phyloP scores from a whole-genome alignment of 2,113 vertebrate species.

The Morone chrysops region DNA sequence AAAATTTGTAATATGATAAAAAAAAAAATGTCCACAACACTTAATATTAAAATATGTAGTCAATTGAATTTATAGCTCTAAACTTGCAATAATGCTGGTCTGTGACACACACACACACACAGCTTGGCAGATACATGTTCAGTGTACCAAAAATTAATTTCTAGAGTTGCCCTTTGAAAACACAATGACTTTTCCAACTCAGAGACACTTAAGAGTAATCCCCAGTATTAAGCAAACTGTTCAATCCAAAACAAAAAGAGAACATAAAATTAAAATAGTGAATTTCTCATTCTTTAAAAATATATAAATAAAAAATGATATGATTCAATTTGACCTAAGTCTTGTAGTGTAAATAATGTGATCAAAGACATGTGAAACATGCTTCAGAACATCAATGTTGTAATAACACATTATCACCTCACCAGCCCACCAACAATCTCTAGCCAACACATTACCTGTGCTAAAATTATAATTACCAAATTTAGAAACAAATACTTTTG shows the following conservation, averaged over 20 bases:
- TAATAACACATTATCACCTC: background rate
- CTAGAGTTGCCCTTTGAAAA: background rate
- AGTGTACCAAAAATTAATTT: background rate
- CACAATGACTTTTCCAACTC: background rate
- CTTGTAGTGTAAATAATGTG: background rate
- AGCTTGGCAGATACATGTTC: background rate
- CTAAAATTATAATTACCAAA: conserved; percentile 9
- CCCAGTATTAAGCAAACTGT: background rate
- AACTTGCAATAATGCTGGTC: conserved; percentile 13
- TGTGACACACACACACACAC: background rate
- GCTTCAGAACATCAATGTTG: conserved; percentile 1
- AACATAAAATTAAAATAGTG: background rate
- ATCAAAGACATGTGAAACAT: background rate
- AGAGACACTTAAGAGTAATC: conserved; percentile 11
- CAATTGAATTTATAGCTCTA: background rate
- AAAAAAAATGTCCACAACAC: background rate
- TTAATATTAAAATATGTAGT: background rate
- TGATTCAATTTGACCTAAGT: background rate
- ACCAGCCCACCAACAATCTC: background rate
- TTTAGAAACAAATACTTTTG: conserved; percentile 14
- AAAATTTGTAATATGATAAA: background rate
- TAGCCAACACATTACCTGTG: background rate
- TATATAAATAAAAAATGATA: no score
- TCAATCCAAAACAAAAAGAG: background rate
- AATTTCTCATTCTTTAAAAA: background rate